Base-by-base conservation (phyloP, 2,797 vertebrate genomes). In the Allobates femoralis region DNA sequence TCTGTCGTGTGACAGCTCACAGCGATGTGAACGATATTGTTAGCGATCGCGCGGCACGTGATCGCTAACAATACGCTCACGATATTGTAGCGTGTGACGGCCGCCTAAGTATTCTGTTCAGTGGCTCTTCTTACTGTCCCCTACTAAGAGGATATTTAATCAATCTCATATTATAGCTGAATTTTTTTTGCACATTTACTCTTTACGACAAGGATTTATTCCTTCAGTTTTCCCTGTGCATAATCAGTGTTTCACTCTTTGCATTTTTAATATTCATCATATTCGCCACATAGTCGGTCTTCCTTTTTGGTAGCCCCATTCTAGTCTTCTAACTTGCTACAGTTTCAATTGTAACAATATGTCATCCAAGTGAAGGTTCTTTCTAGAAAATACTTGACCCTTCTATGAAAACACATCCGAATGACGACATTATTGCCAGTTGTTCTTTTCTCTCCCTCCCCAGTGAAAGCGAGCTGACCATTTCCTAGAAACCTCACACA, bases 381-480 rank as follows among this genome's bases (percentile, higher is more conserved):
- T 81, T 56, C 85, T 81, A 79, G 69, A 86, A 86, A 86, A 66
- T 51, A 10, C 79, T 8, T 86, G 79, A 81, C 79, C 79, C 76
- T 86, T 86, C 79, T 76, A 56, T 79, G 79, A 86, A 86, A 82
- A 67, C 71, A 50, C 58, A 67, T 86, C 69, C 77, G 23, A 75
- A 19, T 81, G 58, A 81, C 75, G 76, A 15, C 69, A 66, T 86
- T 86, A 37, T 75, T 41, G n/a, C 32, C 85, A 81, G 56, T 81
- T 75, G 64, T 81, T 64, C 41, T 86, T 66, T 80, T 66, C n/a
- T 58, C 67, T 34, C 76, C 64, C 66, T 60, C 37, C 77, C 66
- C 30, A n/a, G 18, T 79, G 32, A 67, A 66, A 69, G 34, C 19
- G 21, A 23, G 51, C 84, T 34, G 51, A 37, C 37, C 12, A 69